Evolutionary conservation across 1,140 invertebrate genomes (phyloP).

Genomic region (Heliconius hewitsoni): DNA sequence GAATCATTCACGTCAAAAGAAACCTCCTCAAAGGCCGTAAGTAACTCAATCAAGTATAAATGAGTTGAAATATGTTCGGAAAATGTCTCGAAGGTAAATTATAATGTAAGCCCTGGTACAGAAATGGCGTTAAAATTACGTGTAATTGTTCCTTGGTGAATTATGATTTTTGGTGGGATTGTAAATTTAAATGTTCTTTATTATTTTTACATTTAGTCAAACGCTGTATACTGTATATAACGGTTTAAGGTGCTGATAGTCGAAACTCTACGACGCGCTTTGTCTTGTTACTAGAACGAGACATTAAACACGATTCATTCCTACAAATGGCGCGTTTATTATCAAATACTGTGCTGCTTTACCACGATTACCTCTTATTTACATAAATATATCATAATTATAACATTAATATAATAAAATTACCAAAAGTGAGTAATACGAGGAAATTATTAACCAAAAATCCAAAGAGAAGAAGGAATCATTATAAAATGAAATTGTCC

Average conservation of each 20-base stretch:
- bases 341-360: too few relatives aligned
- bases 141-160: not conserved
- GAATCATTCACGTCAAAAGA: conserved; percentile 41
- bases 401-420: not conserved
- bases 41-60: conserved; percentile 49
- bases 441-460: not conserved
- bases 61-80: conserved; percentile 46
- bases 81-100: conserved; percentile 53
- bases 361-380: too few relatives aligned
- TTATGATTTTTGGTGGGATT: not conserved
- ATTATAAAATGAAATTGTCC: not conserved
- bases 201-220: too few relatives aligned
- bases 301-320: too few relatives aligned
- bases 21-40: conserved; percentile 40
- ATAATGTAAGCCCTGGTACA: conserved; percentile 63
- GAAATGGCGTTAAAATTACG: not conserved
- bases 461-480: not conserved
- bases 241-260: too few relatives aligned
- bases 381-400: not conserved
- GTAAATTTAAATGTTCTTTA: not conserved
- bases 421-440: not conserved
- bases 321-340: too few relatives aligned
- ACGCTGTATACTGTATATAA: too few relatives aligned
- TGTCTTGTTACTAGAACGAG: too few relatives aligned
- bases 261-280: too few relatives aligned